Percentiles rank a stretch among this genome's conserved stretches.
These are phyloP conservation scores for Troilus luridus DNA, from an alignment of 2,888 invertebrate species.

Conservation along the genomic window DNA sequence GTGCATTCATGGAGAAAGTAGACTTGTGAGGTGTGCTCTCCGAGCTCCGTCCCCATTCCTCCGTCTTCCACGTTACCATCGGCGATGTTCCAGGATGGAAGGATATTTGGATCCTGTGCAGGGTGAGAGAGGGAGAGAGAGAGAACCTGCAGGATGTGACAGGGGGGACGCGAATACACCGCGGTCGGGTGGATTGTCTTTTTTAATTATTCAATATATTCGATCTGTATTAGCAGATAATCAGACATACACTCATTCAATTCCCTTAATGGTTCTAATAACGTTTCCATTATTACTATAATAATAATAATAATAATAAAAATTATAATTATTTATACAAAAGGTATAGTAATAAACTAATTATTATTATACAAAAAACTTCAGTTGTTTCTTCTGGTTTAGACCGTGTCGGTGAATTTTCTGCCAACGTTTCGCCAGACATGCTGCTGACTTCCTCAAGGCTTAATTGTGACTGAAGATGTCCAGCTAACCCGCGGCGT, in stretches of 20 bases:
- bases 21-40: not conserved
- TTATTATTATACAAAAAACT: too few relatives aligned
- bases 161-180: not conserved
- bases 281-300: not conserved
- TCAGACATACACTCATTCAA: not conserved
- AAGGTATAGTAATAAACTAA: too few relatives aligned
- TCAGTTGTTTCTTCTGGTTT: too few relatives aligned
- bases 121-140: too few relatives aligned
- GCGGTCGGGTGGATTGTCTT: not conserved
- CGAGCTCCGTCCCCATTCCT: not conserved
- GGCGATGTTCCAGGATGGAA: not conserved
- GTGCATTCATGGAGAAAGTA: conserved; percentile 39
- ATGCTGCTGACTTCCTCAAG: too few relatives aligned
- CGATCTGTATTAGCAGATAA: not conserved
- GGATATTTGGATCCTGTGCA: not conserved
- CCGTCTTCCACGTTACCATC: not conserved
- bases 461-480: too few relatives aligned
- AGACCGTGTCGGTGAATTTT: too few relatives aligned
- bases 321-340: too few relatives aligned
- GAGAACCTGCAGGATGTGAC: not conserved
- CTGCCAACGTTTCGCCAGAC: too few relatives aligned
- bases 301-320: not conserved
- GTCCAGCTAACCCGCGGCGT: too few relatives aligned
- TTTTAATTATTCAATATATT: not conserved
- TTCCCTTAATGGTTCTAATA: not conserved